Evolutionary conservation across 2,113 vertebrate species (phyloP).

Genomic region (Melanerpes formicivorus): DNA sequence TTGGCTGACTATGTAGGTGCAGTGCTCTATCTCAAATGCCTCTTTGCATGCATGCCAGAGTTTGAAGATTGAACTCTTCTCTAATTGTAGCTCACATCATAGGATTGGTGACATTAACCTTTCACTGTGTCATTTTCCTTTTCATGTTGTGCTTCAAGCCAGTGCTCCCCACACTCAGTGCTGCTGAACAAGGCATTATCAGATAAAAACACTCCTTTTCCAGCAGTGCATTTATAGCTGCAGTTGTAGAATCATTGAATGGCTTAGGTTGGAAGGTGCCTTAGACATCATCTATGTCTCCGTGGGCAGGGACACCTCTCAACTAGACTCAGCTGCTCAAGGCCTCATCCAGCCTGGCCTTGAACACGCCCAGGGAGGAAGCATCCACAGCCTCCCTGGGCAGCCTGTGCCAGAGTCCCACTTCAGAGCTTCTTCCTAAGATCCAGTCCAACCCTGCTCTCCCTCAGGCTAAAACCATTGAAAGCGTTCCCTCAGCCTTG

Average conservation of each 20-base stretch:
- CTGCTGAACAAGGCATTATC: constrained; percentile 44
- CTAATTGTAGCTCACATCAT: constrained; percentile 47
- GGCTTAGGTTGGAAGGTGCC: no score
- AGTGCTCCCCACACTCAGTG: background rate
- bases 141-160: constrained; percentile 23
- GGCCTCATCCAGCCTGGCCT: no score
- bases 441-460: no score
- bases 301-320: no score
- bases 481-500: background rate
- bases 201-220: constrained; percentile 31
- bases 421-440: no score
- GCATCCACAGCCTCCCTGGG: no score
- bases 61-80: background rate
- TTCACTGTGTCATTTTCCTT: background rate
- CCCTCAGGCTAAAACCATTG: no score
- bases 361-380: no score
- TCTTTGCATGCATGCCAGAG: background rate
- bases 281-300: no score
- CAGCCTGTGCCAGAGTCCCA: no score
- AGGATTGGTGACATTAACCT: constrained; percentile 30
- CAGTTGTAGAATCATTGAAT: background rate
- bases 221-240: background rate
- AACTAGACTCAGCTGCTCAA: no score
- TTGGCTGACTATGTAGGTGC: background rate
- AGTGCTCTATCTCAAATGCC: rapidly evolving